phyloP scores from a whole-genome alignment of 1,140 invertebrate genomes.

The Drosophila persimilis region DNA sequence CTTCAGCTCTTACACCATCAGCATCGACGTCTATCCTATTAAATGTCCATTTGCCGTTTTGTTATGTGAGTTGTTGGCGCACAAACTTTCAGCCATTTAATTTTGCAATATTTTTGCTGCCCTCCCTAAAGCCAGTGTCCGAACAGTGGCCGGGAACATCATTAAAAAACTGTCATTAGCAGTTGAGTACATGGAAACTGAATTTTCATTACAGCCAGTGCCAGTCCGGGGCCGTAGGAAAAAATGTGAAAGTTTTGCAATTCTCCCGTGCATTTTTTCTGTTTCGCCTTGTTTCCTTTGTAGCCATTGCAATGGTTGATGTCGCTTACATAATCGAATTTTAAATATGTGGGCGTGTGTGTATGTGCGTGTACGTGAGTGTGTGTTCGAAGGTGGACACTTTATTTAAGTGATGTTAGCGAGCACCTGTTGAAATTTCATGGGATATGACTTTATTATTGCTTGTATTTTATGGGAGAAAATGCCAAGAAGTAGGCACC shows the following conservation, averaged over 20 bases:
- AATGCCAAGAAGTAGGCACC: no score
- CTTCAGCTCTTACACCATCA: neutral
- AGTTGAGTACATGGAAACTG: constrained; percentile 80
- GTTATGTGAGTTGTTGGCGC: constrained; percentile 70
- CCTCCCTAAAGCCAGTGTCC: constrained; percentile 39
- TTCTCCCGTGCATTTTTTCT: constrained; percentile 41
- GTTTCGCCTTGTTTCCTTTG: constrained; percentile 23
- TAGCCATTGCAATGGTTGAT: constrained; percentile 34
- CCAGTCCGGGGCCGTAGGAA: constrained; percentile 29
- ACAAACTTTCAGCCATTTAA: constrained; percentile 75
- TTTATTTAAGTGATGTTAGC: constrained; percentile 53
- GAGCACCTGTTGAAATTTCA: constrained; percentile 41
- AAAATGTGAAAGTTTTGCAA: constrained; percentile 65
- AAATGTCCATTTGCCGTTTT: constrained; percentile 79
- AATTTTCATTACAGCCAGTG: constrained; percentile 68
- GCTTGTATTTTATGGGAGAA: no score
- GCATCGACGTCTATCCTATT: constrained; percentile 75
- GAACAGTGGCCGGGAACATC: constrained; percentile 47
- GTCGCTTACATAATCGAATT: constrained; percentile 69
- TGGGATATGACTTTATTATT: neutral
- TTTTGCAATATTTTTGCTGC: constrained; percentile 58
- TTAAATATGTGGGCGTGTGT: constrained; percentile 40
- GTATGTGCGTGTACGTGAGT: neutral
- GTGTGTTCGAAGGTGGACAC: constrained; percentile 24
- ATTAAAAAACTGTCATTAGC: constrained; percentile 82